Conservation (phyloP, 2,888 invertebrate genomes). For the Diaprepes abbreviatus region DNA sequence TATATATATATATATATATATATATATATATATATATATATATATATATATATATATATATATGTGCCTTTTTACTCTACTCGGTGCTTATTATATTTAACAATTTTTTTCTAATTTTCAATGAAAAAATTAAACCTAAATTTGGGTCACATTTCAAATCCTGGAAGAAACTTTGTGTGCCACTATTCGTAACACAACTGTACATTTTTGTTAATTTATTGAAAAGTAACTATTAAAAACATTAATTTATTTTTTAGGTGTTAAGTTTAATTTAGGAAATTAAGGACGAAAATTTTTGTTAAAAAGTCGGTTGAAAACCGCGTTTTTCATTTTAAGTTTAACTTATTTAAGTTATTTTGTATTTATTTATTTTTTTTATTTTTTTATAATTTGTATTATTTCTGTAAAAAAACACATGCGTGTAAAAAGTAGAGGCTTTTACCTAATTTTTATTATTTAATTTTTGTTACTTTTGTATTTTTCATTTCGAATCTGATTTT, state of each 20-base stretch:
- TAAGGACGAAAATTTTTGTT: not conserved
- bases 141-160: too few relatives aligned
- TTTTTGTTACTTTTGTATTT: constrained; percentile 43
- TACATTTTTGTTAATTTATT: constrained; percentile 18
- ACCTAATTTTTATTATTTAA: constrained; percentile 31
- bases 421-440: constrained; percentile 41
- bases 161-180: not conserved
- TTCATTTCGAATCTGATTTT: constrained; percentile 33
- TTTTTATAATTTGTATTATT: constrained; percentile 31
- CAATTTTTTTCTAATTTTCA: too few relatives aligned
- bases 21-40: too few relatives aligned
- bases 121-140: too few relatives aligned
- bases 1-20: too few relatives aligned
- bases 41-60: too few relatives aligned
- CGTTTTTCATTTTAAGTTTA: constrained; percentile 22
- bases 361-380: constrained; percentile 38
- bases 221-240: not conserved
- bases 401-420: constrained; percentile 26
- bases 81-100: too few relatives aligned
- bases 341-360: constrained; percentile 39
- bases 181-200: constrained; percentile 3
- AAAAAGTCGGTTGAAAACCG: constrained; percentile 17
- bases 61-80: too few relatives aligned
- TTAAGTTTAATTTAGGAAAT: not conserved
- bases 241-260: constrained; percentile 15